Evolutionary conservation across 53 echinoderm and acorn worm genomes (phyloP), one percentile per base, ranked within the genome.

Genomic region (Stichopus horrens): DNA sequence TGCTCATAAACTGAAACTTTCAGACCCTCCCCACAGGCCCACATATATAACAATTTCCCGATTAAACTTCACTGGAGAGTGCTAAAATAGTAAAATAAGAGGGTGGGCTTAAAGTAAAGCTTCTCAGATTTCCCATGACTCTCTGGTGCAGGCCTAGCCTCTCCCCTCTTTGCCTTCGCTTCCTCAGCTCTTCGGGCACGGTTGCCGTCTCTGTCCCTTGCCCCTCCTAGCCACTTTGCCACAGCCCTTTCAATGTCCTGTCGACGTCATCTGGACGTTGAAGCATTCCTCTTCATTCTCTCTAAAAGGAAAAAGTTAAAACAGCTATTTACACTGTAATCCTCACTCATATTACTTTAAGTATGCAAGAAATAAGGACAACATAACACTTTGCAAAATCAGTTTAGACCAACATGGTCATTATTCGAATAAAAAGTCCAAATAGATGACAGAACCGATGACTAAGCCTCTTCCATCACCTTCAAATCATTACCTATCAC

Each of bases 141-240:
- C 67, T 66, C 67, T 66, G 67, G 67, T 66, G 67, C 18, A 66
- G 67, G 67, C 67, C 67, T 66, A 66, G 67, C 67, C 67, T 66
- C 67, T 66, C 67, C 67, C 67, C 67, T 66, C 37, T 37, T 37
- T 37, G 37, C 37, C 37, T 37, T 37, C 37, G 37, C 74, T 74
- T 4, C 74, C 18, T 74, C 74, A 13, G 76, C 76, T 6, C 76
- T 19, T 21, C 76, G 23, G 6, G 76, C 76, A 9, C 76, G 21
- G 6, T 76, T 76, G 21, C 76, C 76, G 9, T 76, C 76, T 21
- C 76, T 76, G 9, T 76, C 37, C 51, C 21, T 76, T 7, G 76
- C 76, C 37, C 76, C 76, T 7, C 76, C 9, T 37, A 76, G 9
- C 76, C 76, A 76, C 4, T 76, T 76, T 5, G 76, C 5, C 5